Evolutionary conservation across 2,113 vertebrate species (phyloP).

Genomic region (Edolisoma coerulescens): DNA sequence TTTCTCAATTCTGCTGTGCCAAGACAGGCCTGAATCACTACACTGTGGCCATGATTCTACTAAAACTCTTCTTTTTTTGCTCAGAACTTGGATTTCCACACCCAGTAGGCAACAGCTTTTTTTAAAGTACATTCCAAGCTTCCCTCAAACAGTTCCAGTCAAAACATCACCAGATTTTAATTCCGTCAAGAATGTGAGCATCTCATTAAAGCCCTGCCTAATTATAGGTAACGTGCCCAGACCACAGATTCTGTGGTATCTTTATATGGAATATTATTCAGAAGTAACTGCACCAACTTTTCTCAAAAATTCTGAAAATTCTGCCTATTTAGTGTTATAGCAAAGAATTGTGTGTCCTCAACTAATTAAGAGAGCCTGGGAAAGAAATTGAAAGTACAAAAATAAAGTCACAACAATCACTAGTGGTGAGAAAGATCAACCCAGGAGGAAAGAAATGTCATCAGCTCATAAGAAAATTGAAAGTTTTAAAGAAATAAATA

Average conservation of each 20-base stretch:
- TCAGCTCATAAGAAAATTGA: background rate
- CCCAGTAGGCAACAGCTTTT: slow-evolving; percentile 33
- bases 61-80: background rate
- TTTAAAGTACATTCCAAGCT: slow-evolving; percentile 49
- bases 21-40: slow-evolving; percentile 18
- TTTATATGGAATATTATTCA: background rate
- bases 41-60: slow-evolving; percentile 49
- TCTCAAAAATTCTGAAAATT: background rate
- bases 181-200: slow-evolving; percentile 35
- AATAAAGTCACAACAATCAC: background rate
- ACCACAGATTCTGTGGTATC: background rate
- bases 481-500: background rate
- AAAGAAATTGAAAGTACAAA: background rate
- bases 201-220: slow-evolving; percentile 49
- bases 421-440: background rate
- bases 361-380: background rate
- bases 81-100: slow-evolving; percentile 46
- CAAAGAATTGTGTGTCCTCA: background rate
- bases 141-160: slow-evolving; percentile 51
- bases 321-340: background rate
- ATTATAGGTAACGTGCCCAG: slow-evolving; percentile 53
- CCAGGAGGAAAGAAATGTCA: background rate
- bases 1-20: background rate
- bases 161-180: slow-evolving; percentile 60
- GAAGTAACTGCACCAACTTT: background rate